Evolutionary conservation across 2,797 vertebrate genomes (phyloP), one percentile per base, ranked within the genome.

Genomic region (Hirundo rustica): DNA sequence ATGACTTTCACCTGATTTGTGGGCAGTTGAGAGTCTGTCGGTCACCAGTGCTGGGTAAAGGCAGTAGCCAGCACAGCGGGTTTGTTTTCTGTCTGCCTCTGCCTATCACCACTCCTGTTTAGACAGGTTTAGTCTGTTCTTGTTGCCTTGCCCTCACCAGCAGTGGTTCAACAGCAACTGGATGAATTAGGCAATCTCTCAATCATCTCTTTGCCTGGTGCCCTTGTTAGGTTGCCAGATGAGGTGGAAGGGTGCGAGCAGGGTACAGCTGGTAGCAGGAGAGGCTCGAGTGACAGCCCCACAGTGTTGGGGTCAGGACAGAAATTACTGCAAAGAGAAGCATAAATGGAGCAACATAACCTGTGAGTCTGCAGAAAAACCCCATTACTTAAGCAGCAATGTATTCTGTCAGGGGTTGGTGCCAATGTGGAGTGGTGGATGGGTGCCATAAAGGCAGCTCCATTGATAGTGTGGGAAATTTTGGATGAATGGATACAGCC

Each of bases 251-350:
- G 30, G 32, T 42, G 45, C 48, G 44, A 58, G 70, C 36, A 29
- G 29, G 5, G 3, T 10, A 16, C 60, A 79, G 40, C 36, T 47
- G 32, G 53, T 11, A 38, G 50, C 32, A 1, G 3, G 47, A 78
- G 17, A 26, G 22, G 27, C 13, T 47, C 0, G 0, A 51, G 1
- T 3, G 15, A 30, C 54, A 80, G 30, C 34, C n/a, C 27, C 10
- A 6, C 7, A 11, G 0, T 8, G 12, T 23, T 5, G 2, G 53
- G 32, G 53, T 61, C 13, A 4, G 70, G 47, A 25, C 3, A 72
- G 50, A 75, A 91, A 60, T 17, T 58, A 5, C 66, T 66, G 65
- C 40, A 40, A 47, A 72, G 42, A 26, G 72, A 60, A 60, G 34
- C 34, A 8, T 8, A 48, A 64, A 4, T 27, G 32, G 47, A 90